A percentile compares a stretch with the other conserved stretches of the same genome.
phyloP scores from a whole-genome alignment of 2,113 vertebrate species.

The Choloepus hoffmanni region DNA sequence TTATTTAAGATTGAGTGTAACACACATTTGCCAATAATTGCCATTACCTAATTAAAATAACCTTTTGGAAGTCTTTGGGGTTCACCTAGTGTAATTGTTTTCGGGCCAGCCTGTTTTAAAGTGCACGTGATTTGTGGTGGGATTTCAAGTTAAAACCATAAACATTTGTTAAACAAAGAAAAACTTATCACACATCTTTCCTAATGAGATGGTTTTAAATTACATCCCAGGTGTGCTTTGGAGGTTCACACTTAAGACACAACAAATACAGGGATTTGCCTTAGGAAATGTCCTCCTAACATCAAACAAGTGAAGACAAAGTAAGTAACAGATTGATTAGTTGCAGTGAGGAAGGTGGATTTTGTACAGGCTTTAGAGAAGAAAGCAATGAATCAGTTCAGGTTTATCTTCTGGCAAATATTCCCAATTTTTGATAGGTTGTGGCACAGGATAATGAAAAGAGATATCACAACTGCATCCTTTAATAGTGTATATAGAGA shows the following conservation, averaged over 20 bases:
- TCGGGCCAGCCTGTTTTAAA: constrained; percentile 77
- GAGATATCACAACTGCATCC: rapidly evolving
- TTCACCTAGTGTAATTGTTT: constrained; percentile 73
- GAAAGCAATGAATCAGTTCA: not conserved
- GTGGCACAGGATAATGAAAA: not conserved
- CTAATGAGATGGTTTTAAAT: constrained; percentile 69
- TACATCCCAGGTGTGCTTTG: constrained; percentile 62
- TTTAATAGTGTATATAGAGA: not conserved
- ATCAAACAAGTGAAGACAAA: constrained; percentile 61
- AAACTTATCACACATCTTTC: constrained; percentile 61
- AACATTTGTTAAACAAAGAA: constrained; percentile 76
- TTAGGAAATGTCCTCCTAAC: not conserved
- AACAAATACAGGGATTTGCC: not conserved
- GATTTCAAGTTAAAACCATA: constrained; percentile 78
- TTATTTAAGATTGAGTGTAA: constrained; percentile 48
- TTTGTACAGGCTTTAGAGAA: not conserved
- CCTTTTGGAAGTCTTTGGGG: constrained; percentile 35
- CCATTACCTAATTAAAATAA: constrained; percentile 74
- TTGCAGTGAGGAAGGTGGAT: not conserved
- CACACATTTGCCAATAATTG: constrained; percentile 59
- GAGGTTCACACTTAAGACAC: constrained; percentile 63
- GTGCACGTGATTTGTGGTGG: constrained; percentile 55
- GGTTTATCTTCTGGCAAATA: constrained; percentile 10
- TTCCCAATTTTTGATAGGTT: not conserved
- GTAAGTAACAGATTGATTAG: not conserved